These are phyloP conservation scores for Dromococcyx pavoninus DNA, from an alignment of 2,797 vertebrate species.

Conservation along the genomic window DNA sequence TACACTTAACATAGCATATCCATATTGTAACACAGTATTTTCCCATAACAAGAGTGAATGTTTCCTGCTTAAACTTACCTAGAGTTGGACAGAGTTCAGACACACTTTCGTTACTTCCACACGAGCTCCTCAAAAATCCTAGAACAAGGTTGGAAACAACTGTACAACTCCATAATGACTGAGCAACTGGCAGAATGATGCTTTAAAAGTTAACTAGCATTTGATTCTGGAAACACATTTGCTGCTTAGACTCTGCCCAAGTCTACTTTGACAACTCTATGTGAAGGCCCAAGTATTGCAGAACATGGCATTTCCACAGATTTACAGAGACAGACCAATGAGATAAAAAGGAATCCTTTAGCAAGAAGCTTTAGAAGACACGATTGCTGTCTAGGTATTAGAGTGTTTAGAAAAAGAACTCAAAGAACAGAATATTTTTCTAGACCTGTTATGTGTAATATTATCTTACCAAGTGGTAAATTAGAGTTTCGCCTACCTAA, in stretches of 20 bases:
- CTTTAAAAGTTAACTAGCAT: neutral
- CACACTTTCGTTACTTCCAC: neutral
- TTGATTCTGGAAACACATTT: neutral
- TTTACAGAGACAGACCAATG: neutral
- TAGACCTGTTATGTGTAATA: neutral
- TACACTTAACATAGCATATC: neutral
- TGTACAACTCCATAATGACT: neutral
- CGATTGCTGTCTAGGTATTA: neutral
- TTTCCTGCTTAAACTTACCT: neutral
- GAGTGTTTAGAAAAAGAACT: neutral
- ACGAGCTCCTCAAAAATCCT: neutral
- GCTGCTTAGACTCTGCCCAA: neutral
- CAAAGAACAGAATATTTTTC: neutral
- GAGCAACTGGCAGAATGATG: neutral
- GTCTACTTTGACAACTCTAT: neutral
- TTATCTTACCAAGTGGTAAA: neutral
- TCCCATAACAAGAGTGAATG: neutral
- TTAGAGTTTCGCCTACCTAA: neutral
- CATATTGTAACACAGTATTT: neutral
- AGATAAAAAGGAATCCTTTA: neutral
- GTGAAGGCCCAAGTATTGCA: neutral
- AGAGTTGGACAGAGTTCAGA: neutral
- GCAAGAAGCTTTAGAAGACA: neutral
- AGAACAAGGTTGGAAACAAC: neutral
- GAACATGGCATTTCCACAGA: neutral